Base-by-base conservation (phyloP, 2,888 invertebrate species). In the Drosophila leonis region DNA sequence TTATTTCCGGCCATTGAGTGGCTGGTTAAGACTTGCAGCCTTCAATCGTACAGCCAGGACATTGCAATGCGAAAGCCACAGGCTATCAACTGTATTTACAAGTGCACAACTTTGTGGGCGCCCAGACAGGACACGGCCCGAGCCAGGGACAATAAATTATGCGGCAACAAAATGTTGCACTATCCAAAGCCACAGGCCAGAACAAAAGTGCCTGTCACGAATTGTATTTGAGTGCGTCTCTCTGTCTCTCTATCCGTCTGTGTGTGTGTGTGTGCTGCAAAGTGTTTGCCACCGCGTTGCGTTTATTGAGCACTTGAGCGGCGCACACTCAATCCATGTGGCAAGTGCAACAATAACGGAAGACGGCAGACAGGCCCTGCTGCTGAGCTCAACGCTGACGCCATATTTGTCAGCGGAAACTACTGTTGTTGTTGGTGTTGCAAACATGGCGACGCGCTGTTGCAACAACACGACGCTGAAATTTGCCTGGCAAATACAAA, bases 291-390 rank as follows among this genome's bases (percentile, higher is more conserved):
- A 42, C 78, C 75, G 75, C 70, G 80, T 55, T 63, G 80, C 74
- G 88, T 88, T 88, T 88, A 88, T 85, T 83, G 88, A 85, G 83
- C 83, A 85, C 88, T 85, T 78, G 83, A 85, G 78, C 71, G 79
- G 51, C 68, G 64, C 57, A 51, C 81, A 79, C 83, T 75, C 83
- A 83, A 82, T 80, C 72, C 82, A 62, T 62, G 56, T 70, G 72
- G 75, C 71, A 67, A 74, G 60, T 78, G 65, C 74, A 71, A 69
- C 73, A 74, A 66, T 75, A 66, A 55, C 68, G 51, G 54, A 78
- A 67, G 71, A 71, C 64, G 57, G 42, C 48, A 51, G 55, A 71
- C 70, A 61, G 42, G 18, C 57, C 49, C 48, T 65, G 54, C 15
- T 57, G 64, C 49, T 60, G 51, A 33, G 44, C 27, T 51, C 56